Conservation (phyloP, 2,797 vertebrate species). For the Thripadectes ignobilis region DNA sequence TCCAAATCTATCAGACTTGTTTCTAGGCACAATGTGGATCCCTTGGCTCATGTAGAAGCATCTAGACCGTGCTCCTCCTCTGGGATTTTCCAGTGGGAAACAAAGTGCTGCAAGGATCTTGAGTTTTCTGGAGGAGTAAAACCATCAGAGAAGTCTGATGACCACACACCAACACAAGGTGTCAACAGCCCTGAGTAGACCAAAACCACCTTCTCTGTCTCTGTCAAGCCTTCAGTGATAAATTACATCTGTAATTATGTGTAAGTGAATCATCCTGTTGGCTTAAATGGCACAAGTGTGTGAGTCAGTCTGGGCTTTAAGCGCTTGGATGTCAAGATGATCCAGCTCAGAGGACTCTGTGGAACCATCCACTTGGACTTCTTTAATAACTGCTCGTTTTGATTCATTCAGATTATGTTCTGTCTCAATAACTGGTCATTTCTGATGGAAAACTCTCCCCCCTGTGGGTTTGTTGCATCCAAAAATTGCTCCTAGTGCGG, state of each 20-base stretch:
- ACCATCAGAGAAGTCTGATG: neutral
- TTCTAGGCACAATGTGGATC: neutral
- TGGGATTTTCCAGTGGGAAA: neutral
- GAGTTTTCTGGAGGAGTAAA: neutral
- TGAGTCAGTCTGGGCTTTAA: neutral
- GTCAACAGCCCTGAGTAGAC: neutral
- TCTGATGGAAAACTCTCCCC: accelerated
- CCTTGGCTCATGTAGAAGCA: neutral
- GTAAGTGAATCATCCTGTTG: neutral
- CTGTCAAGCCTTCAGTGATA: neutral
- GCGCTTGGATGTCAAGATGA: neutral
- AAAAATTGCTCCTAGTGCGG: neutral
- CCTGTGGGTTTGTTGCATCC: neutral
- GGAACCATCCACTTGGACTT: neutral
- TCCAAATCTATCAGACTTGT: neutral
- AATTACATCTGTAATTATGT: neutral
- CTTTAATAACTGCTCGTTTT: accelerated
- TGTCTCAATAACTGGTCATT: neutral
- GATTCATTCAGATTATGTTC: neutral
- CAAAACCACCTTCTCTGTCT: neutral
- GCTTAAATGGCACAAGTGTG: neutral
- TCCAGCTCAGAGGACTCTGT: neutral
- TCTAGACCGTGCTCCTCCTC: neutral
- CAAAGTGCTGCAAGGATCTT: accelerated
- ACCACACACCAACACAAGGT: accelerated